These are phyloP conservation scores for Silurus lanzhouensis DNA, from an alignment of 2,797 vertebrate genomes.

Conservation along the genomic window DNA sequence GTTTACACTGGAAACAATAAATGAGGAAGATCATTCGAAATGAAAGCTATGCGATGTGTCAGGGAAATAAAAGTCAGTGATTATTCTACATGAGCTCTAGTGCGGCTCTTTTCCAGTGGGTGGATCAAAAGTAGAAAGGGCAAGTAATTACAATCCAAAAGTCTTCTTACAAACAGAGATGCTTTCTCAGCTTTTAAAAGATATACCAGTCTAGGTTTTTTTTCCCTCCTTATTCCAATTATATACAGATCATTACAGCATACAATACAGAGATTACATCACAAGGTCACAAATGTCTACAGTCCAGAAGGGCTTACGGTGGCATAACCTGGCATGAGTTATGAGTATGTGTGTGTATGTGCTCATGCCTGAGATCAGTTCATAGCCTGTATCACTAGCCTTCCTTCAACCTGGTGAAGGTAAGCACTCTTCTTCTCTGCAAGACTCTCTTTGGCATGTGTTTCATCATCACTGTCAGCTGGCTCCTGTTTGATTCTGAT, in stretches of 20 bases:
- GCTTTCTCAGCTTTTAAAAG: conserved; percentile 65
- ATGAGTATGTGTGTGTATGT: conserved; percentile 35
- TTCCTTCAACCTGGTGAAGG: conserved; percentile 97
- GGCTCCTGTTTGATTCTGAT: conserved; percentile 97
- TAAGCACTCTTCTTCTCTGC: conserved; percentile 88
- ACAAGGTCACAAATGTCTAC: conserved; percentile 70
- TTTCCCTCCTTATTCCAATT: conserved; percentile 63
- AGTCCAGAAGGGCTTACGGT: conserved; percentile 45
- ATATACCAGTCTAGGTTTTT: conserved; percentile 46
- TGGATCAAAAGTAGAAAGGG: conserved; percentile 48
- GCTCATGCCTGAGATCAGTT: conserved; percentile 75
- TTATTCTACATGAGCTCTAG: conserved; percentile 31
- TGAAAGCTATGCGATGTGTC: conserved; percentile 41
- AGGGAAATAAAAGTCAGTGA: conserved; percentile 24
- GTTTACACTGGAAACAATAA: conserved; percentile 38
- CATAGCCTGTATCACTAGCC: conserved; percentile 95
- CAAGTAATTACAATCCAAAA: conserved; percentile 53
- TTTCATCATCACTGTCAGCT: conserved; percentile 89
- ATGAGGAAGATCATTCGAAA: conserved; percentile 34
- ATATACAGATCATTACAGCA: conserved; percentile 74
- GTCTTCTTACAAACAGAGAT: conserved; percentile 63
- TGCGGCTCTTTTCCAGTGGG: conserved; percentile 9
- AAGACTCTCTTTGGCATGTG: conserved; percentile 82
- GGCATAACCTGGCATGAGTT: conserved; percentile 44
- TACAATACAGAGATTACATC: conserved; percentile 77